Conservation (phyloP, 2,797 vertebrate species). For the Natrix natrix region DNA sequence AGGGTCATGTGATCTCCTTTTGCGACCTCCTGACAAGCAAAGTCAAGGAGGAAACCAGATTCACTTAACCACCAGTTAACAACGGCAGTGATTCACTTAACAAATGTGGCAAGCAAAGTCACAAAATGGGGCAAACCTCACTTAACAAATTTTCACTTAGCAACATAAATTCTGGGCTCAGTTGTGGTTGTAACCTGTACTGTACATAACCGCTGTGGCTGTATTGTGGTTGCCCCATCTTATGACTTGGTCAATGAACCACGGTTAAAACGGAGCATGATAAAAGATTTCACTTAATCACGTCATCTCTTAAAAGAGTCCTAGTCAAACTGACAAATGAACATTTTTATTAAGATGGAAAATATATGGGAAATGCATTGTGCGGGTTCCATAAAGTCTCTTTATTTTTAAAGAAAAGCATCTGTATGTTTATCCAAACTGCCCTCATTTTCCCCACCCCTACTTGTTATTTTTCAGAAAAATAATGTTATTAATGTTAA, state of each 20-base stretch:
- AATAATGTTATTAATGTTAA: not conserved
- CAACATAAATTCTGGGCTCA: too few species aligned
- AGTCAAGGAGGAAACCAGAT: too few species aligned
- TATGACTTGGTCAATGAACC: not conserved
- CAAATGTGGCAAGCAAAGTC: too few species aligned
- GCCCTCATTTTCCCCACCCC: not conserved
- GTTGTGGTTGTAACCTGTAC: too few species aligned
- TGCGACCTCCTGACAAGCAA: too few species aligned
- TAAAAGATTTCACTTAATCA: not conserved
- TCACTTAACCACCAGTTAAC: too few species aligned
- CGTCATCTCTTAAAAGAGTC: not conserved
- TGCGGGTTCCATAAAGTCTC: not conserved
- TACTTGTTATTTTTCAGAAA: not conserved
- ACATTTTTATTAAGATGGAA: not conserved
- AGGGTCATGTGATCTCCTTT: too few species aligned
- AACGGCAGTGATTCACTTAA: too few species aligned
- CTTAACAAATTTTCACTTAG: too few species aligned
- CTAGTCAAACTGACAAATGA: not conserved
- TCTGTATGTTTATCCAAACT: not conserved
- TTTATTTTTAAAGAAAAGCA: not conserved
- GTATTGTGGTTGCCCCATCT: not conserved
- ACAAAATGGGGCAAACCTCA: too few species aligned
- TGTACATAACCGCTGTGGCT: not conserved
- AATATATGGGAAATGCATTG: too few species aligned
- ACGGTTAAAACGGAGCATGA: not conserved